Percentiles rank a stretch among this genome's conserved stretches.
Evolutionary conservation across 2,888 invertebrate species (phyloP).

Genomic region (Pecten maximus): DNA sequence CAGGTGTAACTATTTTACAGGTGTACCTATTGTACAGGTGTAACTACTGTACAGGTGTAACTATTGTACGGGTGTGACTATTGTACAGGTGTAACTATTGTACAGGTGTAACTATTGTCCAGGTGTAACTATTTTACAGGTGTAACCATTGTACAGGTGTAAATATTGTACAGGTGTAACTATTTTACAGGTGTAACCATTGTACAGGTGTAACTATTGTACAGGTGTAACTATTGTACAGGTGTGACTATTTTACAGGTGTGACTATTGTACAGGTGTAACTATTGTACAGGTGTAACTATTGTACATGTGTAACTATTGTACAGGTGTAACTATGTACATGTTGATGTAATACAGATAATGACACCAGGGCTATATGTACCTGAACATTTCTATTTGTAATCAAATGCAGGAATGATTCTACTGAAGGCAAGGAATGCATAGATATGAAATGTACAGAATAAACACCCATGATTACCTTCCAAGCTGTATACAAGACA

Average conservation of each 20-base stretch:
- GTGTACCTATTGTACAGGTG: background rate
- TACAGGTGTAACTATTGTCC: background rate
- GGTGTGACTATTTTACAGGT: background rate
- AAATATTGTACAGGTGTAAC: background rate
- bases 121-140: background rate
- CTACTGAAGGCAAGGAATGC: slow-evolving; percentile 32
- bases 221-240: background rate
- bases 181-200: background rate
- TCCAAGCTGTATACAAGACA: background rate
- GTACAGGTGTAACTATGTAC: background rate
- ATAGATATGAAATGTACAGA: background rate
- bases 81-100: too few relatives aligned
- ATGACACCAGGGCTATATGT: background rate
- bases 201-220: too few relatives aligned
- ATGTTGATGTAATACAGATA: background rate
- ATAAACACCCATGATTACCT: background rate
- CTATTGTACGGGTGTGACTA: background rate
- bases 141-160: too few relatives aligned
- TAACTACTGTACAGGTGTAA: background rate
- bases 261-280: background rate
- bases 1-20: background rate
- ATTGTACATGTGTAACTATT: background rate
- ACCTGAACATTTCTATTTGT: background rate
- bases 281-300: background rate
- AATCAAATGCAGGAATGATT: background rate